Evolutionary conservation across 2,888 invertebrate species (phyloP), one percentile per base, ranked within the genome.

Genomic region (Lycocerus yunnanus): DNA sequence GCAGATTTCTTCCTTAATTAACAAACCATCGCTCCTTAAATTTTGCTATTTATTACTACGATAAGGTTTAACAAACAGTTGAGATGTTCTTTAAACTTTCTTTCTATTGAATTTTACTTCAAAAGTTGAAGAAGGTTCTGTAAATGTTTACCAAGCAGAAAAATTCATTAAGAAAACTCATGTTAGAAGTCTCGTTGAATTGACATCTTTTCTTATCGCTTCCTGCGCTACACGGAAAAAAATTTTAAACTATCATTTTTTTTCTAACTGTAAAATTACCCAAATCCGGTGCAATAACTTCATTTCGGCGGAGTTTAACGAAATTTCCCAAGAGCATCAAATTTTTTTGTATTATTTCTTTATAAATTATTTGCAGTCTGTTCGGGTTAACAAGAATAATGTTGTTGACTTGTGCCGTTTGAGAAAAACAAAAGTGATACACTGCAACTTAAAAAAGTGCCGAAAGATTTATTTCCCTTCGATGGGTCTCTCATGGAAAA

Each of bases 111-210:
- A 63, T 20, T 63, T 63, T 27, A 16, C 15, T 67, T 65, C 43
- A 67, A 16, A 58, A 71, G 71, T 71, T 70, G 16, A 58, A 71
- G 73, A 75, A 78, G 74, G 71, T 74, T 75, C 73, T 61, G 74
- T 68, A 78, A 78, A 78, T 78, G 75, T 78, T 78, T 76, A 76
- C 77, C 73, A 78, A 78, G 77, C 72, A 78, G 76, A 74, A 78
- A 76, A 72, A 74, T 74, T 70, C 69, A 78, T 70, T 68, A 71
- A 73, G 76, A 77, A 77, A 76, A 76, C 76, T 77, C 69, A 70
- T 27, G 72, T 72, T 58, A 66, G 43, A 16, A 71, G 69, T 72
- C 72, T 67, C 67, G 74, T 72, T 72, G 72, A 71, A 63, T 63
- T 63, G 61, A 63, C 61, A 20, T 63, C 61, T 63, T 66, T 20